Conservation (phyloP, 2,113 vertebrate species). For the Nannospalax galili region DNA sequence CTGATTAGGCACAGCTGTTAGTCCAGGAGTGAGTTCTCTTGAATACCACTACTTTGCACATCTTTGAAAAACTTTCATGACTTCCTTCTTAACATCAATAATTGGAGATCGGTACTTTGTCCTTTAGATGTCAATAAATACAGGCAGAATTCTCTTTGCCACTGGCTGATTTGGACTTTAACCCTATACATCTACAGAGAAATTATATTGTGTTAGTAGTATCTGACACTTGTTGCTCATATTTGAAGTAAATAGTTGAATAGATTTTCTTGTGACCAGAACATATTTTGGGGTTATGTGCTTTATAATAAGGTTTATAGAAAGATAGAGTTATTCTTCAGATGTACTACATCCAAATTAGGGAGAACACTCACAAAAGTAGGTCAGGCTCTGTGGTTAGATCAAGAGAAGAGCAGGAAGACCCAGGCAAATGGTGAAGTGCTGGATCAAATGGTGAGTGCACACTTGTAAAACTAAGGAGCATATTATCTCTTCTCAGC, state of each 20-base stretch:
- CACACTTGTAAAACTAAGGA: neutral
- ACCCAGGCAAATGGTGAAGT: neutral
- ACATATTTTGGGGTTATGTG: accelerated
- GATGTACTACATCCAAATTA: neutral
- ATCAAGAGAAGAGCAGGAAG: neutral
- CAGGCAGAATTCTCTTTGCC: neutral
- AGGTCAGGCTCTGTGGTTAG: neutral
- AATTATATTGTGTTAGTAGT: neutral
- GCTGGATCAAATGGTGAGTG: neutral
- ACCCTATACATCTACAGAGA: neutral
- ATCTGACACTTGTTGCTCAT: neutral
- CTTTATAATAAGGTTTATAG: neutral
- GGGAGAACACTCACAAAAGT: neutral
- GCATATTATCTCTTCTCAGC: neutral
- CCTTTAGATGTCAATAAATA: neutral
- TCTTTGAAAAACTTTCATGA: neutral
- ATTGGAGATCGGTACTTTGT: neutral
- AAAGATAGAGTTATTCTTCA: neutral
- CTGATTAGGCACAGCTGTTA: neutral
- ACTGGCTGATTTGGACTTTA: neutral
- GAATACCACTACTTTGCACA: neutral
- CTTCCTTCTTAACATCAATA: neutral
- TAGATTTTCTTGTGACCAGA: neutral
- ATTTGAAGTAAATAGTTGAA: neutral
- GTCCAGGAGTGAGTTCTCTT: neutral